phyloP scores from a whole-genome alignment of 92 coral and sea anemone genomes.

The Umimayanthus kanabou region DNA sequence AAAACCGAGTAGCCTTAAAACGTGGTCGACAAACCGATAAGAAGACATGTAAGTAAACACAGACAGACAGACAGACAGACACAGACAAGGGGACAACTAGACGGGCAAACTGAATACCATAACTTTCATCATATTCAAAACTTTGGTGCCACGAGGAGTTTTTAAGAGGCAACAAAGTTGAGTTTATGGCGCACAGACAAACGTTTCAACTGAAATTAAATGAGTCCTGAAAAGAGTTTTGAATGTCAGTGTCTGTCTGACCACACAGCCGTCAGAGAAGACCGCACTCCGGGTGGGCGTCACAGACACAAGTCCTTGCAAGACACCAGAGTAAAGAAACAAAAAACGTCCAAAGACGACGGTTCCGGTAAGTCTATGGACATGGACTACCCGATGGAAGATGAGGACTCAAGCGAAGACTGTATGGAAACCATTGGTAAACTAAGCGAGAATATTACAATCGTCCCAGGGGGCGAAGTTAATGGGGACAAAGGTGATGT shows the following conservation, averaged over 20 bases:
- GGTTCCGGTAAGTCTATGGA: slow-evolving; percentile 40
- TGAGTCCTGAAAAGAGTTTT: background rate
- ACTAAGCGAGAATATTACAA: slow-evolving; percentile 52
- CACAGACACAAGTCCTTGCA: slow-evolving; percentile 93
- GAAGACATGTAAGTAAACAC: too few relatives aligned
- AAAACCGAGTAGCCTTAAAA: too few relatives aligned
- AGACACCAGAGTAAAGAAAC: slow-evolving; percentile 81
- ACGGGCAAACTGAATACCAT: background rate
- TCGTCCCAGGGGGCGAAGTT: slow-evolving; percentile 53
- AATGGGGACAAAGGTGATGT: slow-evolving; percentile 51
- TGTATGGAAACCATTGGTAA: slow-evolving; percentile 66
- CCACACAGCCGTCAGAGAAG: slow-evolving; percentile 87
- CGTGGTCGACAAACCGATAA: too few relatives aligned
- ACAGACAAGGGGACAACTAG: background rate
- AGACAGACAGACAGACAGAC: background rate
- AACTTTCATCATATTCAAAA: too few relatives aligned
- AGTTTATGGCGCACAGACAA: background rate
- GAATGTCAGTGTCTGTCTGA: too few relatives aligned
- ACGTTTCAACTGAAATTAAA: background rate
- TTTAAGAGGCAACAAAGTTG: too few relatives aligned
- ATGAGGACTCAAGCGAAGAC: slow-evolving; percentile 55
- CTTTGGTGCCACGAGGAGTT: too few relatives aligned
- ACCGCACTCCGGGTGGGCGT: slow-evolving; percentile 95
- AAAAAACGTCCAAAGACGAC: slow-evolving; percentile 52
- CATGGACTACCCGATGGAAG: slow-evolving; percentile 31